Evolutionary conservation across 2,113 vertebrate genomes (phyloP).

Genomic region (Pontoporia blainvillei): DNA sequence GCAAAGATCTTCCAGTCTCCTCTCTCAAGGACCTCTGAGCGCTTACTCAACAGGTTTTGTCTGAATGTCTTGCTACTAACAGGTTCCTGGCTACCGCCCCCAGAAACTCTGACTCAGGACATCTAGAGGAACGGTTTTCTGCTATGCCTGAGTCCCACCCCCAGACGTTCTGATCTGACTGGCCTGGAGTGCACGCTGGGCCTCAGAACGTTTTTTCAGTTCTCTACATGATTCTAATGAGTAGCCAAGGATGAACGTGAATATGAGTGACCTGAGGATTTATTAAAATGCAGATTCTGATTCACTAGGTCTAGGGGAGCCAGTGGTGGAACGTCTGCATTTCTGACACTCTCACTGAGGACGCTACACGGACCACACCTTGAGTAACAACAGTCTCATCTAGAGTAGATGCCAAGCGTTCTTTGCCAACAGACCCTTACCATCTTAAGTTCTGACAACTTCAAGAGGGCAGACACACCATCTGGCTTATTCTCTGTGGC

Average conservation of each 20-base stretch:
- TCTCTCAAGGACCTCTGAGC: not conserved
- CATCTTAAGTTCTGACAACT: not conserved
- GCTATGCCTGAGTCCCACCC: not conserved
- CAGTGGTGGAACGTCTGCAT: rapidly evolving
- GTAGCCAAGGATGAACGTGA: not conserved
- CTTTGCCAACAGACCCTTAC: not conserved
- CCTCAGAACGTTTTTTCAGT: not conserved
- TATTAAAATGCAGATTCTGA: not conserved
- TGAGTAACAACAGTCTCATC: not conserved
- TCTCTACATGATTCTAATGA: not conserved
- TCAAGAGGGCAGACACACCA: not conserved
- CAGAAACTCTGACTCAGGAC: not conserved
- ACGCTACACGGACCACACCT: rapidly evolving
- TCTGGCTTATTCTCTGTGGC: not conserved
- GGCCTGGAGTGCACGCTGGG: not conserved
- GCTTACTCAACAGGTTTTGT: not conserved
- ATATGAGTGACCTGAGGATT: not conserved
- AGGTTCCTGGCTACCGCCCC: not conserved
- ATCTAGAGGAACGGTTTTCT: not conserved
- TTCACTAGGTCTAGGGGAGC: not conserved
- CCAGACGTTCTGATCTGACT: not conserved
- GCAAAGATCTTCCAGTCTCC: not conserved
- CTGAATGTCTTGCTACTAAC: not conserved
- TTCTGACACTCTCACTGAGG: rapidly evolving
- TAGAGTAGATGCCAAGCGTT: not conserved